These are phyloP conservation scores for Acleris holmiana DNA, from an alignment of 2,888 invertebrate species.

Conservation along the genomic window DNA sequence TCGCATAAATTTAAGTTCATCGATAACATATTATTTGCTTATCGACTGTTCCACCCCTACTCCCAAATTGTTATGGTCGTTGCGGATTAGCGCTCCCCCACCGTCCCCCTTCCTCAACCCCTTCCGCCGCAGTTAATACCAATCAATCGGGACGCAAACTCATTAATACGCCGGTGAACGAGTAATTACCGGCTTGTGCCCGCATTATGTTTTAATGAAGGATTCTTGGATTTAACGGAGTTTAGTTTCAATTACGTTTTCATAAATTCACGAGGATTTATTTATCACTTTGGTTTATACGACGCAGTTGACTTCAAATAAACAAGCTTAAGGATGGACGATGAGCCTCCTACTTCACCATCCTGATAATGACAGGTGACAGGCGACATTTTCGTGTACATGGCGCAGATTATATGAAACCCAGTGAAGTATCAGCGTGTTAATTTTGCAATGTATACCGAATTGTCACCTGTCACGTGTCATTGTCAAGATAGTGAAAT, in stretches of 20 bases:
- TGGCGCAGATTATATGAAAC: no score
- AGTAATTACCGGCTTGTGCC: constrained; percentile 15
- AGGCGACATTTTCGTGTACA: no score
- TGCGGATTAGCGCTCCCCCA: constrained; percentile 8
- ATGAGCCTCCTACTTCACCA: no score
- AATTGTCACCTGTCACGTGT: no score
- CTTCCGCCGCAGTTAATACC: constrained; percentile 17
- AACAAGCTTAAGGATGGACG: no score
- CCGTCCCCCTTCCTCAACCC: neutral
- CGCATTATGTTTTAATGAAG: neutral
- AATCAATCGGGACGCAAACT: constrained; percentile 34
- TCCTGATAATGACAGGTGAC: no score
- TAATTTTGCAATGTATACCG: no score
- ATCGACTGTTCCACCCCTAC: constrained; percentile 7
- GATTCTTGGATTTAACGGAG: neutral
- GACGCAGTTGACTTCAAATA: no score
- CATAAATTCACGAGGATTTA: no score
- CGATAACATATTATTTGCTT: neutral
- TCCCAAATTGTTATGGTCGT: constrained; percentile 20
- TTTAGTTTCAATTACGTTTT: neutral
- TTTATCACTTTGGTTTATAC: no score
- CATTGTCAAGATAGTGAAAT: no score
- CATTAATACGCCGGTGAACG: constrained; percentile 28
- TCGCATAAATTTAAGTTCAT: neutral
- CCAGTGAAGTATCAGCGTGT: no score